Base-by-base conservation (phyloP, 1,140 invertebrate genomes). In the Saccostrea echinata region DNA sequence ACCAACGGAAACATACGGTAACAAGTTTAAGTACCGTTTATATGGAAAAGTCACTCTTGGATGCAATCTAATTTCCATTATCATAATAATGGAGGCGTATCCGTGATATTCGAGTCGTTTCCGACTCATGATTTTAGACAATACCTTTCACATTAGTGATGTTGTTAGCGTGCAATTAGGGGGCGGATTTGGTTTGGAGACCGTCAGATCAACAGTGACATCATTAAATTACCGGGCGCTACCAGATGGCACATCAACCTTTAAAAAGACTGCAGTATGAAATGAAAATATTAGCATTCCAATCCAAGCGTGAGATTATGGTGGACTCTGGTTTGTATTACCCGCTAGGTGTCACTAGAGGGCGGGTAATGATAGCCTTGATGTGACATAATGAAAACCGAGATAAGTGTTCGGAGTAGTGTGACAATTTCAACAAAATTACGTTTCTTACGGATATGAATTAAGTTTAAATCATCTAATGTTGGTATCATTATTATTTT, bases 131-230 rank as follows among this genome's bases (percentile, higher is more conserved):
- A 33, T 71, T 71, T 71, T 71, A 71, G 24, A 71, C 68, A 71
- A 71, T 71, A 33, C 68, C 68, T 27, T 27, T 71, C 68, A 71
- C 24, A 71, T 71, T 27, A 71, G 9, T 13, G 8, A 27, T 33
- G 27, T 16, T 27, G 68, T 4, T 33, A 71, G 27, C 68, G 27
- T 71, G 68, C 27, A 16, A 71, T 71, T 71, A 71, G 30, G 68
- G 57, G 68, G 68, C 27, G 68, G 68, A 16, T 11, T 30, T 71
- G 13, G 68, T 71, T 71, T 71, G 30, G 24, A 27, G 13, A 13
- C 68, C 68, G 68, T 71, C 68, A 71, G 68, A 27, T 71, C 24
- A 71, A 30, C 68, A 71, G 68, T 71, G 68, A 71, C 68, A 71
- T 71, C 68, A 71, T 30, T 33, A 30, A 27, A 71, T 71, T 33